Conservation (phyloP, 2,113 vertebrate genomes). For the Cheilinus undulatus region DNA sequence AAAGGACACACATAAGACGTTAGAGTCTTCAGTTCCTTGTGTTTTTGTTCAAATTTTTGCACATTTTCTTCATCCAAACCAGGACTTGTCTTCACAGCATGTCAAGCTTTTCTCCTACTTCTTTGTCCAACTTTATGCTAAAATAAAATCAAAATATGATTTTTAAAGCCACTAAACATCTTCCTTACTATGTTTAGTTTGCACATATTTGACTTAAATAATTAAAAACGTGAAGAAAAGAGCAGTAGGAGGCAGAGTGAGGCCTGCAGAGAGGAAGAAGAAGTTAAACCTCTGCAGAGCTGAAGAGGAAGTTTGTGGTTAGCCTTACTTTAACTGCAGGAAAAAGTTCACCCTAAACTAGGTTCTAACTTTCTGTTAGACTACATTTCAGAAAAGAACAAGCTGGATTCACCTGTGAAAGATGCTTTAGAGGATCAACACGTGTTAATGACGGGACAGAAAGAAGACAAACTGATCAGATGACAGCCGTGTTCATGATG, state of each 20-base stretch:
- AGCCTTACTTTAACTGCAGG: constrained; percentile 44
- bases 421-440: neutral
- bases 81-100: neutral
- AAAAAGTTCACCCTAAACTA: neutral
- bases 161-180: neutral
- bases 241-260: neutral
- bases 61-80: neutral
- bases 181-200: neutral
- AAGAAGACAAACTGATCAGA: neutral
- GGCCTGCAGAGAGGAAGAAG: constrained; percentile 39
- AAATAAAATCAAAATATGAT: neutral
- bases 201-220: neutral
- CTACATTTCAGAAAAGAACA: neutral
- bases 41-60: neutral
- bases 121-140: neutral
- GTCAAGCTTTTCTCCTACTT: neutral
- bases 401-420: neutral
- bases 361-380: neutral
- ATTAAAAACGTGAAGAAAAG: neutral
- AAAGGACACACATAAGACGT: neutral
- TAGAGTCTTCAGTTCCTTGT: too few relatives aligned
- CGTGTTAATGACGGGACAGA: neutral
- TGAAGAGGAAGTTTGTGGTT: constrained; percentile 71
- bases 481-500: neutral
- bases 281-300: constrained; percentile 56